Percentiles rank a stretch among this genome's conserved stretches.
These are phyloP conservation scores for Sthenelais limicola DNA, from an alignment of 2,888 invertebrate species.

Conservation along the genomic window DNA sequence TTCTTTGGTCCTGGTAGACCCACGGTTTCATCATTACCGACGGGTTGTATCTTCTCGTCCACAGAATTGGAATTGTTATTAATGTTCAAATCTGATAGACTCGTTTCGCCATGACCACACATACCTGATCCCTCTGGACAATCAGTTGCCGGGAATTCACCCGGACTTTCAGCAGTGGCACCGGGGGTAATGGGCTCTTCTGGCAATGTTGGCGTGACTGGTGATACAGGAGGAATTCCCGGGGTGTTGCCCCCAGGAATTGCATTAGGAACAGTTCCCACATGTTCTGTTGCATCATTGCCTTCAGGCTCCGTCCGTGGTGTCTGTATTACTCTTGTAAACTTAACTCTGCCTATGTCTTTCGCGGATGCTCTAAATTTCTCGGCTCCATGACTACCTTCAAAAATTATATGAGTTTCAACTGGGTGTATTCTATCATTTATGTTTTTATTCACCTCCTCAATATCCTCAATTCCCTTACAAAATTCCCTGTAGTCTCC, in stretches of 20 bases:
- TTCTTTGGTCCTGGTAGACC: no score
- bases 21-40: no score
- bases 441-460: slow-evolving; percentile 52
- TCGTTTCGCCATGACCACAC: no score
- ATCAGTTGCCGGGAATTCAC: neutral
- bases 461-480: slow-evolving; percentile 51
- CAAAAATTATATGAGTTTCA: slow-evolving; percentile 52
- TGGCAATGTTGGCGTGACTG: neutral
- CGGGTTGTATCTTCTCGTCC: no score
- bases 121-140: slow-evolving; percentile 4
- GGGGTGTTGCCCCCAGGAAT: neutral
- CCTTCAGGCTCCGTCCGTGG: slow-evolving; percentile 47
- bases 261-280: neutral
- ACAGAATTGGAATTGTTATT: no score
- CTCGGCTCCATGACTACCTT: slow-evolving; percentile 52
- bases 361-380: slow-evolving; percentile 49
- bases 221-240: neutral
- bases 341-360: slow-evolving; percentile 50
- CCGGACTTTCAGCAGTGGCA: neutral
- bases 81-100: no score
- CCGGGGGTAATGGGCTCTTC: neutral
- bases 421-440: slow-evolving; percentile 45
- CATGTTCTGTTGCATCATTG: slow-evolving; percentile 36
- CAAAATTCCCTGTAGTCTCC: slow-evolving; percentile 49
- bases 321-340: slow-evolving; percentile 1